phyloP scores from a whole-genome alignment of 2,113 vertebrate genomes.

The Otis tarda region DNA sequence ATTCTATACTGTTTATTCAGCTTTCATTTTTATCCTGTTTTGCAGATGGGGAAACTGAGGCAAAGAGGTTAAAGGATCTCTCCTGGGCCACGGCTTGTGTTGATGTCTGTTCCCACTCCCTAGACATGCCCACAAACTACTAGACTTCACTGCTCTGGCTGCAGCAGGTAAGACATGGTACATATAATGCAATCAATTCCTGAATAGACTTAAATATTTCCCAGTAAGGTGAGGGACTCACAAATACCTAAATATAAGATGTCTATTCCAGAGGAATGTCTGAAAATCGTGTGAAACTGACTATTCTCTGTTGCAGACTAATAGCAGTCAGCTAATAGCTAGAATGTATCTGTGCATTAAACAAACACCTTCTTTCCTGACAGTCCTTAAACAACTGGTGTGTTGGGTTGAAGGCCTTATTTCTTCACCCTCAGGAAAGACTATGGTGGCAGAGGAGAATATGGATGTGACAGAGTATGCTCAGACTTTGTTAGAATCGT shows the following conservation, averaged over 20 bases:
- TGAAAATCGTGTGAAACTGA: background rate
- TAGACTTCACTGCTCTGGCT: constrained; percentile 51
- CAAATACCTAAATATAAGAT: background rate
- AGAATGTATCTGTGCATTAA: background rate
- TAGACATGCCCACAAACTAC: constrained; percentile 41
- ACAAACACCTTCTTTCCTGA: background rate
- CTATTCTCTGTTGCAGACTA: background rate
- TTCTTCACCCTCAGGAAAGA: background rate
- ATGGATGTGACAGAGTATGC: background rate
- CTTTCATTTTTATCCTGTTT: background rate
- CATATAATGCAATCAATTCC: background rate
- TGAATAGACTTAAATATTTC: background rate
- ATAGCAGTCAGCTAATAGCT: background rate
- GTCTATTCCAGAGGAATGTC: background rate
- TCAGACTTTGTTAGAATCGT: background rate
- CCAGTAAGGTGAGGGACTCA: background rate
- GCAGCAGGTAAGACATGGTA: constrained; percentile 43
- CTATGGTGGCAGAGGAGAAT: background rate
- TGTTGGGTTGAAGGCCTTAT: background rate
- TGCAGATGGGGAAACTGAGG: constrained; percentile 60
- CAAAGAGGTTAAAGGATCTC: constrained; percentile 45
- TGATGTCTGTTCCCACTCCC: background rate
- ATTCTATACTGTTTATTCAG: background rate
- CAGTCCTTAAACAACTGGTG: background rate
- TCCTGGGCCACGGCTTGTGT: background rate